These are phyloP conservation scores for Corythornis madagascariensis DNA, from an alignment of 2,113 vertebrate genomes.

Conservation along the genomic window DNA sequence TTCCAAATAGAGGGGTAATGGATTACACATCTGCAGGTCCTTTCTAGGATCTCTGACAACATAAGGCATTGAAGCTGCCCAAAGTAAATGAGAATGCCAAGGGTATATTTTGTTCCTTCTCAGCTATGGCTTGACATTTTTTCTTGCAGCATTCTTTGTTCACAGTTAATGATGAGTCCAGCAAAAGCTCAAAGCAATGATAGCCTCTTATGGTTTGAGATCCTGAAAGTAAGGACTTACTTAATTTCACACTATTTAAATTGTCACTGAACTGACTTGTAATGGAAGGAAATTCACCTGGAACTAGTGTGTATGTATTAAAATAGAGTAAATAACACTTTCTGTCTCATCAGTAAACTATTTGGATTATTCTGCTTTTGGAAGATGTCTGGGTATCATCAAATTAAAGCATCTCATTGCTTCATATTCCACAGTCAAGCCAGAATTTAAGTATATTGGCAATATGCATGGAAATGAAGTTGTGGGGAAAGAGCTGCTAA, in stretches of 20 bases:
- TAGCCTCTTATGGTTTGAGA: background rate
- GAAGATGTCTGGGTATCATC: background rate
- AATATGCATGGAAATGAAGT: conserved; percentile 99
- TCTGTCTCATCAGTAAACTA: background rate
- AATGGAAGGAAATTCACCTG: background rate
- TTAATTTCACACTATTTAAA: background rate
- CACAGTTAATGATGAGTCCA: background rate
- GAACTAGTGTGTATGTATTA: background rate
- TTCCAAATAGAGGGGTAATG: background rate
- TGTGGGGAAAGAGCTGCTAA: conserved; percentile 88
- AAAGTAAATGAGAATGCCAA: background rate
- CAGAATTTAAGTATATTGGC: conserved; percentile 92
- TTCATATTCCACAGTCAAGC: conserved; percentile 84
- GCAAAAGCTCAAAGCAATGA: background rate
- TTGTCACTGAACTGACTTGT: background rate
- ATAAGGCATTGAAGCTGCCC: background rate
- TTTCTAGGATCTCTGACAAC: background rate
- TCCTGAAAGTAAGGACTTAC: background rate
- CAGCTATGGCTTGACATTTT: background rate
- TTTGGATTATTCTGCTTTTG: background rate
- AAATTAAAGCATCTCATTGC: conserved; percentile 9
- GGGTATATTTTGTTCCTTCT: background rate
- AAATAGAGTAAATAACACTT: conserved; percentile 12
- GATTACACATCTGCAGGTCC: background rate
- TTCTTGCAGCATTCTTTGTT: background rate